Conservation (phyloP, 2,797 vertebrate species). For the Liasis olivaceus region DNA sequence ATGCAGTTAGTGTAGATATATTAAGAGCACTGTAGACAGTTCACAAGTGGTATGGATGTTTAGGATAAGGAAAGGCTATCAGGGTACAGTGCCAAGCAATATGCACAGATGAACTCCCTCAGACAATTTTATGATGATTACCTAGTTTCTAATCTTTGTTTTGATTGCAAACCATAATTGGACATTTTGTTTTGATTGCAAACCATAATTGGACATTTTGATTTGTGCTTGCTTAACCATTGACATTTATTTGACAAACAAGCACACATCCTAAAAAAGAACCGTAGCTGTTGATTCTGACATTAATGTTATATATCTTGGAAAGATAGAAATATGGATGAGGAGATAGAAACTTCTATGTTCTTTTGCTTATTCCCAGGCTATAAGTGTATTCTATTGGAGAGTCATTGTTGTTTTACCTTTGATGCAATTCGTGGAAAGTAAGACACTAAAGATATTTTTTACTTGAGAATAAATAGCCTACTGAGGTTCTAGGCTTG, state of each 20-base stretch:
- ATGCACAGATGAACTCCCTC: not conserved
- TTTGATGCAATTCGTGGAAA: not conserved
- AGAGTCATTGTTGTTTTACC: not conserved
- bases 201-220: not conserved
- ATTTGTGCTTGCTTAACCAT: not conserved
- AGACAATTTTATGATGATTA: not conserved
- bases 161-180: not conserved
- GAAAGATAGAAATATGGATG: not conserved
- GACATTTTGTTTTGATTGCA: not conserved
- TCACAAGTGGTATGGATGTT: not conserved
- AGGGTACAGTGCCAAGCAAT: not conserved
- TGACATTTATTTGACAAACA: not conserved
- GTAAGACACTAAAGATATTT: not conserved
- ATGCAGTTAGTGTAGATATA: not conserved
- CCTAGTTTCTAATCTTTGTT: not conserved
- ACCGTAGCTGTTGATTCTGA: not conserved
- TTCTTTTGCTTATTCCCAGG: not conserved
- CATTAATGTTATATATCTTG: not conserved
- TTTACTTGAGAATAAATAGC: not conserved
- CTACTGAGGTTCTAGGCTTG: not conserved
- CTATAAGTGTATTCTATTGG: not conserved
- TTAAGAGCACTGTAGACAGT: not conserved
- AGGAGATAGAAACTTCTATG: not conserved
- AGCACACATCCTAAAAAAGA: not conserved
- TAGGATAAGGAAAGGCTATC: not conserved